A percentile compares a stretch with the other conserved stretches of the same genome.
Evolutionary conservation across 2,113 vertebrate genomes (phyloP).

Genomic region (Cephalopterus ornatus): DNA sequence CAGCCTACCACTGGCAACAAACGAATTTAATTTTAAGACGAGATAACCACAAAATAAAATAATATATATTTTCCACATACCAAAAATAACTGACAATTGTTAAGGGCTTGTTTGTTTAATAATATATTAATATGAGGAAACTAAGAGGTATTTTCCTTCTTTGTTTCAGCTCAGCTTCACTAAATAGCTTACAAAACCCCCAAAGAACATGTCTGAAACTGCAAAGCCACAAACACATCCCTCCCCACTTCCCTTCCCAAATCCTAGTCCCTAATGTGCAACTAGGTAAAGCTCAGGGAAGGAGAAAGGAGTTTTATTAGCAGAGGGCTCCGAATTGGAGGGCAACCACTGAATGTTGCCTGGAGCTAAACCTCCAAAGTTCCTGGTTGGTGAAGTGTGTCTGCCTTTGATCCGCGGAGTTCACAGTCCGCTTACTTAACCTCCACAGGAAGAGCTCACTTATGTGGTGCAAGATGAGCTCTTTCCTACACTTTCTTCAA

Average conservation of each 20-base stretch:
- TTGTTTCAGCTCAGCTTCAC: slow-evolving; percentile 38
- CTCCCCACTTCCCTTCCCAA: slow-evolving; percentile 29
- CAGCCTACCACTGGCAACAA: neutral
- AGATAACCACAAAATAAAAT: slow-evolving; percentile 50
- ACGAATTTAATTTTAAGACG: neutral
- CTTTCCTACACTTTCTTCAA: slow-evolving; percentile 35
- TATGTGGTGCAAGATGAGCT: slow-evolving; percentile 28
- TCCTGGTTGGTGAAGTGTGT: neutral
- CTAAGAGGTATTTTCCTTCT: slow-evolving; percentile 24
- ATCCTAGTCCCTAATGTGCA: slow-evolving; percentile 12
- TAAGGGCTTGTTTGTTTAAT: slow-evolving; percentile 32
- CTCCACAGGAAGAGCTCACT: slow-evolving; percentile 40
- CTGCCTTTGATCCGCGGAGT: slow-evolving; percentile 1
- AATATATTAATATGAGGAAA: slow-evolving; percentile 36
- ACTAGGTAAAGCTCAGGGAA: neutral
- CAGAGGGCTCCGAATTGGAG: slow-evolving; percentile 40
- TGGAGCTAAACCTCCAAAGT: slow-evolving; percentile 31
- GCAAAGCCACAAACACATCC: slow-evolving; percentile 47
- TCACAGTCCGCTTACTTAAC: slow-evolving; percentile 25
- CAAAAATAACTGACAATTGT: slow-evolving; percentile 19
- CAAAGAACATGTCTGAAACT: slow-evolving; percentile 55
- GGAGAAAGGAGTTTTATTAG: slow-evolving; percentile 42
- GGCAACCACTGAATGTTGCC: slow-evolving; percentile 34
- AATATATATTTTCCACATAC: neutral
- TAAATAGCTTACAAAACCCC: slow-evolving; percentile 36